These are phyloP conservation scores for Phenacoccus solenopsis DNA, from an alignment of 1,140 invertebrate genomes.

Conservation along the genomic window DNA sequence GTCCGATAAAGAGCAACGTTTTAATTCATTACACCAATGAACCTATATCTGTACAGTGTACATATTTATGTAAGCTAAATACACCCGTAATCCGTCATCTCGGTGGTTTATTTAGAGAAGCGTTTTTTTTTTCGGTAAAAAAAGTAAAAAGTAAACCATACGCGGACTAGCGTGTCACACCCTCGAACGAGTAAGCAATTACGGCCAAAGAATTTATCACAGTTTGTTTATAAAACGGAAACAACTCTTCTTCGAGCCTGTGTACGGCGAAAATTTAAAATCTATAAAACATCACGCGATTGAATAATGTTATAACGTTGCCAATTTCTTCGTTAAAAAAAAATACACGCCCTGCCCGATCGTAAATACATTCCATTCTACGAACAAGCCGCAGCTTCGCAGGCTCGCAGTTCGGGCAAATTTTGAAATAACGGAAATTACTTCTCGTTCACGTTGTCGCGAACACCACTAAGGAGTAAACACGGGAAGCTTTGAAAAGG, in stretches of 20 bases:
- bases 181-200: not conserved
- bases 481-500: not conserved
- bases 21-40: no score
- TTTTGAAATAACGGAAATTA: not conserved
- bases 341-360: not conserved
- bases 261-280: not conserved
- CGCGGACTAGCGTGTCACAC: not conserved
- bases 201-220: not conserved
- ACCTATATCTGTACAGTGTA: no score
- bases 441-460: not conserved
- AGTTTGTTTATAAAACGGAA: not conserved
- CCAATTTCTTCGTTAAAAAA: not conserved
- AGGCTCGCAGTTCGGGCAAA: not conserved
- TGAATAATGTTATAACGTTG: not conserved
- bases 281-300: constrained; percentile 1
- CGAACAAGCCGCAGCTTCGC: no score
- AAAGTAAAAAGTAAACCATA: no score
- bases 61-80: no score
- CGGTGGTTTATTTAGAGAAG: no score
- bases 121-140: no score
- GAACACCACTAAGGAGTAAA: no score
- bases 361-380: not conserved
- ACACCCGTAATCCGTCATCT: no score
- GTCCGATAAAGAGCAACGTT: no score
- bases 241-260: not conserved